Conservation (phyloP, 1,140 invertebrate species). For the Bilobella aurantiaca region DNA sequence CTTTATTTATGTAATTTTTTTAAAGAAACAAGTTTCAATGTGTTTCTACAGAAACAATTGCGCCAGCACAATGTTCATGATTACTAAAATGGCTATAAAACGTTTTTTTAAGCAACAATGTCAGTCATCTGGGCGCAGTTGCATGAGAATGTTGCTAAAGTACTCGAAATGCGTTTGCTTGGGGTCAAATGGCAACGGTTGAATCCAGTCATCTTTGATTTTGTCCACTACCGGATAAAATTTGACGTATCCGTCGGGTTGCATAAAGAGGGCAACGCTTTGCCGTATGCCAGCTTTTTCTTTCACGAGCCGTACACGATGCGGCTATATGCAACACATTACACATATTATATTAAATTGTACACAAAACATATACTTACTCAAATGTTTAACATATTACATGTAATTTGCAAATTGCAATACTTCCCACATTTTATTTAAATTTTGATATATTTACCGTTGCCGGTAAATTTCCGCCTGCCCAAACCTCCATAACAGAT, state of each 20-base stretch:
- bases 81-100: no score
- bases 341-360: neutral
- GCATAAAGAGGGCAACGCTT: neutral
- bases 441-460: neutral
- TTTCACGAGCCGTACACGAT: neutral
- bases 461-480: neutral
- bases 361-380: neutral
- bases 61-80: no score
- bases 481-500: neutral
- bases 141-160: neutral
- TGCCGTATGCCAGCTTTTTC: neutral
- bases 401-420: no score
- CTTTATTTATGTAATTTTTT: no score
- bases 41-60: no score
- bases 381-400: no score
- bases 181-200: neutral
- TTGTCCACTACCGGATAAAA: neutral
- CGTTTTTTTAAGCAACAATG: no score
- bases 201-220: neutral
- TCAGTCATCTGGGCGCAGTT: no score
- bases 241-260: neutral
- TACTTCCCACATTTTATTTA: neutral
- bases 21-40: no score
- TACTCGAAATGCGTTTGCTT: conserved; percentile 4
- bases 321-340: neutral